These are phyloP conservation scores for Oegoconia quadripuncta DNA, from an alignment of 2,888 invertebrate genomes.

Conservation along the genomic window DNA sequence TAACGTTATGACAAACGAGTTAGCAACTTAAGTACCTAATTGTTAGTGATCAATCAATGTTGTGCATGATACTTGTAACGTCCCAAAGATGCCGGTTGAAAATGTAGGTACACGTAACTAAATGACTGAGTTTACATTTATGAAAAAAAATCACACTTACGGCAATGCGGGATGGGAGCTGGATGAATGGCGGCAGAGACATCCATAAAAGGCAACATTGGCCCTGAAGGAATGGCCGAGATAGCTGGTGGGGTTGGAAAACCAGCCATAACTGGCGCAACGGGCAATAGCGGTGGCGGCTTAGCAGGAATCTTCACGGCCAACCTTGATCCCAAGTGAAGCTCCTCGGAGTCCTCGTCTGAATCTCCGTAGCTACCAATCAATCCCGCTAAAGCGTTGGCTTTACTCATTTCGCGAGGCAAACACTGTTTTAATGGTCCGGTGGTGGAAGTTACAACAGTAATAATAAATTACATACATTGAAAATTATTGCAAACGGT, in stretches of 20 bases:
- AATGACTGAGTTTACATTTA: too few relatives aligned
- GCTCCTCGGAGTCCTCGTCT: slow-evolving; percentile 55
- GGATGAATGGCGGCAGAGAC: slow-evolving; percentile 47
- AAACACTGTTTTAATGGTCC: too few relatives aligned
- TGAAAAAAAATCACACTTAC: slow-evolving; percentile 44
- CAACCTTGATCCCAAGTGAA: slow-evolving; percentile 1
- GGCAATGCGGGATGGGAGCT: slow-evolving; percentile 63
- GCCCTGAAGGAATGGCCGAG: not conserved
- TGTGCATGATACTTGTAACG: too few relatives aligned
- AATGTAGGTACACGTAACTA: too few relatives aligned
- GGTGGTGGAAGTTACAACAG: too few relatives aligned
- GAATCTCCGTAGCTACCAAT: slow-evolving; percentile 66
- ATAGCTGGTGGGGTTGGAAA: not conserved
- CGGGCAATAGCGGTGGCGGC: slow-evolving; percentile 15
- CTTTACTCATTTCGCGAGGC: slow-evolving; percentile 51
- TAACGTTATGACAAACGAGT: too few relatives aligned
- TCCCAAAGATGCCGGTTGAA: too few relatives aligned
- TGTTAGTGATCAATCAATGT: too few relatives aligned
- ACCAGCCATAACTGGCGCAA: not conserved
- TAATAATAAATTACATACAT: not conserved
- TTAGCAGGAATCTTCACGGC: slow-evolving; percentile 12
- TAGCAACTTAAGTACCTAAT: too few relatives aligned
- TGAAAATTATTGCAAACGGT: not conserved
- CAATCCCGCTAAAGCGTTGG: slow-evolving; percentile 56
- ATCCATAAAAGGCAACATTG: not conserved